A percentile compares a stretch with the other conserved stretches of the same genome.
These are phyloP conservation scores for Ylistrum balloti DNA, from an alignment of 1,140 invertebrate genomes.

Conservation along the genomic window DNA sequence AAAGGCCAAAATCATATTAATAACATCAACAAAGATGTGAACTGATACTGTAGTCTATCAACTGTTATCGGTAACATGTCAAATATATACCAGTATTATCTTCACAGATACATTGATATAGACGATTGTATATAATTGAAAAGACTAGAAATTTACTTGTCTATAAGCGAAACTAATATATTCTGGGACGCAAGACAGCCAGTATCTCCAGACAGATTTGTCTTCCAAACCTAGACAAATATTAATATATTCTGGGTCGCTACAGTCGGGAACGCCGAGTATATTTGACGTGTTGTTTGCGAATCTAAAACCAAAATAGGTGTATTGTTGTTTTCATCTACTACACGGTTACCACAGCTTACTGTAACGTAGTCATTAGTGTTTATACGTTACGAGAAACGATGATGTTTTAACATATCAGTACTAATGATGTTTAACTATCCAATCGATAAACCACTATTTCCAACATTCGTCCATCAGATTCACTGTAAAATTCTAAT, in stretches of 20 bases:
- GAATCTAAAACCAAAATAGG: neutral
- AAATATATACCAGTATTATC: neutral
- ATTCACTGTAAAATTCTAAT: too few relatives aligned
- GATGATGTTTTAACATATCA: too few relatives aligned
- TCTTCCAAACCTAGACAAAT: neutral
- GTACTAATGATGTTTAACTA: too few relatives aligned
- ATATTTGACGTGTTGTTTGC: neutral
- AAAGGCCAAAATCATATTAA: too few relatives aligned
- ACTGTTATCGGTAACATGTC: neutral
- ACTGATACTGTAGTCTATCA: too few relatives aligned
- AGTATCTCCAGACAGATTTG: neutral
- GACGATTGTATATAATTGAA: neutral
- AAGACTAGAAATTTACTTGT: neutral
- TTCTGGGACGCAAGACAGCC: neutral
- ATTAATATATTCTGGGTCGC: neutral
- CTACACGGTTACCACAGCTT: neutral
- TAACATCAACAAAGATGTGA: too few relatives aligned
- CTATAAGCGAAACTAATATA: neutral
- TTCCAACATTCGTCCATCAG: too few relatives aligned
- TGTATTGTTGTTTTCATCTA: neutral
- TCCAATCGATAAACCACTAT: too few relatives aligned
- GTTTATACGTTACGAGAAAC: too few relatives aligned
- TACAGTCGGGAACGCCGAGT: neutral
- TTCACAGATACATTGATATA: neutral
- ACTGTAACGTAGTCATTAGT: too few relatives aligned